phyloP scores from a whole-genome alignment of 2,113 vertebrate species.

The Acanthisitta chloris region DNA sequence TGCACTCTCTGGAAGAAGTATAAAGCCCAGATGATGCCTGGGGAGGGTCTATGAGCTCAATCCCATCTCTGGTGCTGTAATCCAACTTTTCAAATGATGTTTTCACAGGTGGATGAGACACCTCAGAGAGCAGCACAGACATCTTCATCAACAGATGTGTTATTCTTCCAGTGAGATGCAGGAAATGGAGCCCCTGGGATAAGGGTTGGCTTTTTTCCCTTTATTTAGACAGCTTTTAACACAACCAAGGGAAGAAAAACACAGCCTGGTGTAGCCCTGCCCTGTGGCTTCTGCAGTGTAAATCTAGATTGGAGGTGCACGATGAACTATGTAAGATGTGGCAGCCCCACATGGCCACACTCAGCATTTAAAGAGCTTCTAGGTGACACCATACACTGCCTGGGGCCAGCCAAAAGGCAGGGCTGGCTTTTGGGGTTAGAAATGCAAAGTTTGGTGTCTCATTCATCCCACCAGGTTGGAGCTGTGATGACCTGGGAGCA shows the following conservation, averaged over 20 bases:
- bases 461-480: neutral
- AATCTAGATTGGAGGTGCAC: neutral
- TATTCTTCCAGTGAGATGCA: neutral
- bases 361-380: neutral
- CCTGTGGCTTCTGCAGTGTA: neutral
- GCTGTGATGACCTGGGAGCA: fast-evolving
- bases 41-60: neutral
- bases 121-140: neutral
- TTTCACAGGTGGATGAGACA: neutral
- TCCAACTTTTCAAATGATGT: neutral
- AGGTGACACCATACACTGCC: neutral
- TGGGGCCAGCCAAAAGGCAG: neutral
- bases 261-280: neutral
- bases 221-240: constrained; percentile 22
- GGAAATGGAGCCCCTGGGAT: neutral
- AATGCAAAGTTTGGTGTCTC: neutral
- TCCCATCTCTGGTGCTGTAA: neutral
- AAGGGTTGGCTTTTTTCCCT: neutral
- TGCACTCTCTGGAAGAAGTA: neutral
- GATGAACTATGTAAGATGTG: neutral
- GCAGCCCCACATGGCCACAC: neutral
- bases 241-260: neutral
- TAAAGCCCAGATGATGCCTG: neutral
- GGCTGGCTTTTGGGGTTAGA: neutral
- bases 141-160: neutral